phyloP scores from a whole-genome alignment of 2,113 vertebrate genomes.

The Rynchops niger region DNA sequence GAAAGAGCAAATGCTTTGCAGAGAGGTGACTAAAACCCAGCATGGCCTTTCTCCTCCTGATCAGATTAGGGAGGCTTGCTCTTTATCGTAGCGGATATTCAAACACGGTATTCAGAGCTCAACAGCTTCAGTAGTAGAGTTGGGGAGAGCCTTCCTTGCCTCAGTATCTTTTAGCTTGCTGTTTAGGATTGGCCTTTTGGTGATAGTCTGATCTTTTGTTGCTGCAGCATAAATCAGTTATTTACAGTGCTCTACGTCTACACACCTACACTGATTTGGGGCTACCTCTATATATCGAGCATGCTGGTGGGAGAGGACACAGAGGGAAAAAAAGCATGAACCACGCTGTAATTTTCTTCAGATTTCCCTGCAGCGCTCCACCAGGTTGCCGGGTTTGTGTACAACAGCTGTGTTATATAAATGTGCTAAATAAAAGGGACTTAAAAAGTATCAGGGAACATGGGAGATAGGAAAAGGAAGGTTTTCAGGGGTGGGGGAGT shows the following conservation, averaged over 20 bases:
- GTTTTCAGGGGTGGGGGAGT: not conserved
- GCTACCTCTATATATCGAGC: not conserved
- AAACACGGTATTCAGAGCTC: not conserved
- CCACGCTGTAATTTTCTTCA: not conserved
- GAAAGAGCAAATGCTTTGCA: not conserved
- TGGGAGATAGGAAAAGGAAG: not conserved
- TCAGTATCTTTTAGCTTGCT: not conserved
- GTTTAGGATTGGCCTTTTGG: not conserved
- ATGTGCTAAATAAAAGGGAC: not conserved
- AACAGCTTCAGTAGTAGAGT: not conserved
- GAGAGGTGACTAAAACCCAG: not conserved
- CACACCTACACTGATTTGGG: not conserved
- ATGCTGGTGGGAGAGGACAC: not conserved
- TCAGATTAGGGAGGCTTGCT: not conserved
- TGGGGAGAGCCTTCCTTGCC: not conserved
- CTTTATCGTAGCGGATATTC: not conserved
- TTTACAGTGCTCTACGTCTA: not conserved
- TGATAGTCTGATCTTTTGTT: not conserved
- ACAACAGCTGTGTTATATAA: not conserved
- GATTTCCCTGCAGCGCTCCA: not conserved
- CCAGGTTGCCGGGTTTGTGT: not conserved
- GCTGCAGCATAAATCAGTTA: not conserved
- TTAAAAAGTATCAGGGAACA: not conserved
- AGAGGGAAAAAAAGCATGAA: not conserved
- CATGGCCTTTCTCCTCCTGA: not conserved